phyloP scores from a whole-genome alignment of 2,113 vertebrate genomes.

The Rhinoptilus africanus region DNA sequence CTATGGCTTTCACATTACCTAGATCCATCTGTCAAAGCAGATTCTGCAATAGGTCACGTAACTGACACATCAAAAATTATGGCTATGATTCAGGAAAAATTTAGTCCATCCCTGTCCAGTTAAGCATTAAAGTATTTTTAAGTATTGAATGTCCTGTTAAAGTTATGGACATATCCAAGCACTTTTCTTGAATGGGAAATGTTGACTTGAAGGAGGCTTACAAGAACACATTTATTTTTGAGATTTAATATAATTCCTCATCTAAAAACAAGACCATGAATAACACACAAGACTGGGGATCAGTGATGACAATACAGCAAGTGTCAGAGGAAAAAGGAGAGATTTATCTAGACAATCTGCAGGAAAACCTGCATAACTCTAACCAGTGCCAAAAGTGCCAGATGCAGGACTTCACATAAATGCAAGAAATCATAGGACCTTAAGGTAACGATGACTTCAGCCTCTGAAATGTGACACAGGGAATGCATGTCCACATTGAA shows the following conservation, averaged over 20 bases:
- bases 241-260: neutral
- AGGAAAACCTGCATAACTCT: neutral
- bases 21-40: conserved; percentile 11
- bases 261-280: neutral
- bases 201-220: neutral
- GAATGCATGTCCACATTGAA: neutral
- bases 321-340: neutral
- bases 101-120: neutral
- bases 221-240: neutral
- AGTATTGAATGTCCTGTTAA: neutral
- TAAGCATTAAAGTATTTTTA: conserved; percentile 24
- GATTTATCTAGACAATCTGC: neutral
- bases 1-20: neutral
- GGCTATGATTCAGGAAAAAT: neutral
- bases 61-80: neutral
- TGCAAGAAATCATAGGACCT: neutral
- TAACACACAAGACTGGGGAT: neutral
- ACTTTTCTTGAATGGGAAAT: neutral
- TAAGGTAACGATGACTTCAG: neutral
- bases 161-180: neutral
- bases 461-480: neutral
- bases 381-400: neutral
- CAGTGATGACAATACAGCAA: neutral
- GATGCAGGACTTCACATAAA: neutral
- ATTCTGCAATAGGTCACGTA: neutral